Evolutionary conservation across 2,113 vertebrate genomes (phyloP).

Genomic region (Indri indri): DNA sequence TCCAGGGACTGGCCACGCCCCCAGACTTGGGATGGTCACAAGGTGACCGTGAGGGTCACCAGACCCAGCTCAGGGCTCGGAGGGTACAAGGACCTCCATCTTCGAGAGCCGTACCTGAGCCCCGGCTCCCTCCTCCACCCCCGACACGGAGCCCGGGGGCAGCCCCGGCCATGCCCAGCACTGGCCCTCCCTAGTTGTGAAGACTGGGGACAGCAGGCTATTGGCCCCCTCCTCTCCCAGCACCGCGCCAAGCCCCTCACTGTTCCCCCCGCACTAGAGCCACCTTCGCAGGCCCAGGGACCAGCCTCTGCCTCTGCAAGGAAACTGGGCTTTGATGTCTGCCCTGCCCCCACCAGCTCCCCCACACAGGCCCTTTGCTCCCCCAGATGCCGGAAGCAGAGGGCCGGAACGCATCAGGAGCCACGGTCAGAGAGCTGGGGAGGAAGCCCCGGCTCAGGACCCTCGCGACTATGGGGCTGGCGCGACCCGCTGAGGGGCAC

Average conservation of each 20-base stretch:
- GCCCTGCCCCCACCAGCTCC: not conserved
- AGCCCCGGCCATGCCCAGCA: fast-evolving
- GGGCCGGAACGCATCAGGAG: not conserved
- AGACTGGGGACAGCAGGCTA: not conserved
- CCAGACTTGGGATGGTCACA: not conserved
- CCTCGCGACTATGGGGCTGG: fast-evolving
- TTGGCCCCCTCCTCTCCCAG: fast-evolving
- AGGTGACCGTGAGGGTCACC: not conserved
- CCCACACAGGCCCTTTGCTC: not conserved
- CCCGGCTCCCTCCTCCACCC: not conserved
- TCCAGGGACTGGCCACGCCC: not conserved
- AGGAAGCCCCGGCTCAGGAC: not conserved
- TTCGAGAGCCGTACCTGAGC: fast-evolving
- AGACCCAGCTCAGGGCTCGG: too few relatives aligned
- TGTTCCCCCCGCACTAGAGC: fast-evolving
- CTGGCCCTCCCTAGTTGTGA: not conserved
- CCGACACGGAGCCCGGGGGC: not conserved
- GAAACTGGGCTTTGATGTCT: slow-evolving; percentile 9
- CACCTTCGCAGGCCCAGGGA: not conserved
- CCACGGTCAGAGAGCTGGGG: not conserved
- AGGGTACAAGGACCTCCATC: fast-evolving
- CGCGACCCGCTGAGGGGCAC: not conserved
- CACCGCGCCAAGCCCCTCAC: fast-evolving
- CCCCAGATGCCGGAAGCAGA: not conserved
- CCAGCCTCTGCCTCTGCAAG: not conserved